Conservation (phyloP, 2,113 vertebrate species). For the Hippotragus niger region DNA sequence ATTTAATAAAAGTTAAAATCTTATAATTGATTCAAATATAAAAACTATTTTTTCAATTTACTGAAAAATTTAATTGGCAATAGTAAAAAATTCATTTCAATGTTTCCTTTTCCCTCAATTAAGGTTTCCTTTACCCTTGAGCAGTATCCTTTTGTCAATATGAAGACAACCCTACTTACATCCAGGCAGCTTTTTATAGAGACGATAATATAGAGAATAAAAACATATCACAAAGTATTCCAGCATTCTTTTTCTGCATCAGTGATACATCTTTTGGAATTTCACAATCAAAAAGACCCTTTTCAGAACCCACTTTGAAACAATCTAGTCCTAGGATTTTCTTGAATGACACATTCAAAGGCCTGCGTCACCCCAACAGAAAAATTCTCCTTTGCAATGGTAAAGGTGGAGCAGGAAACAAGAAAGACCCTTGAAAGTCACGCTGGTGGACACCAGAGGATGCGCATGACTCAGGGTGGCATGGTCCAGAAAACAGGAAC, state of each 20-base stretch:
- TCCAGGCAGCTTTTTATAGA: background rate
- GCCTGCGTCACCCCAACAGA: background rate
- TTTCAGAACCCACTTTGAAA: background rate
- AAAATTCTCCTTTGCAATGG: background rate
- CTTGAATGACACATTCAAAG: background rate
- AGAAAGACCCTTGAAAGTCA: background rate
- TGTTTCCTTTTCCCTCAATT: background rate
- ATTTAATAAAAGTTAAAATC: background rate
- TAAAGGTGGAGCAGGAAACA: background rate
- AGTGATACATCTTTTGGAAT: background rate
- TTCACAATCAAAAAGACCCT: background rate
- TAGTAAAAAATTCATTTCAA: background rate
- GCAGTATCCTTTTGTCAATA: background rate
- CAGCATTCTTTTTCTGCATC: background rate
- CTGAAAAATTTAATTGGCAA: background rate
- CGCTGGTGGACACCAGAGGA: background rate
- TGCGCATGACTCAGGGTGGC: background rate
- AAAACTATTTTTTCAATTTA: background rate
- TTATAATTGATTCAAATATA: background rate
- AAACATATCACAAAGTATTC: background rate
- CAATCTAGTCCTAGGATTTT: background rate
- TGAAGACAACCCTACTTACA: rapidly evolving
- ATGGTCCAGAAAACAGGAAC: background rate
- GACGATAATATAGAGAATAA: background rate
- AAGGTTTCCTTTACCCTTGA: background rate